A percentile compares a stretch with the other conserved stretches of the same genome.
These are phyloP conservation scores for Lepidostoma basale DNA, from an alignment of 1,140 invertebrate species.

Conservation along the genomic window DNA sequence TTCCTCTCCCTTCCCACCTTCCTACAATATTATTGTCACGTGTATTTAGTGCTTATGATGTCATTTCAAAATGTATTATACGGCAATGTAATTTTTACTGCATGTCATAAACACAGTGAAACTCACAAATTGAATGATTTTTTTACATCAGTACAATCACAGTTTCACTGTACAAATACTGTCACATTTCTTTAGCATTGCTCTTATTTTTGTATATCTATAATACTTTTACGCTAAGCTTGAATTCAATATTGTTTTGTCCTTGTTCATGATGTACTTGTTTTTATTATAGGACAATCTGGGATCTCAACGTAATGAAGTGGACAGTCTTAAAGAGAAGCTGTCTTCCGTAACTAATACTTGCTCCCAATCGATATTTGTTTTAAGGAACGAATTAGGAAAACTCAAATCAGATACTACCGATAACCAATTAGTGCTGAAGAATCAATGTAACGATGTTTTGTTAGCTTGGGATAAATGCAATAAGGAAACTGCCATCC, in stretches of 20 bases:
- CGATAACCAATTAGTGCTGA: conserved; percentile 60
- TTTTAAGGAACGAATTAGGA: conserved; percentile 66
- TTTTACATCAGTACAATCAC: too few relatives aligned
- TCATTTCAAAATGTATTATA: neutral
- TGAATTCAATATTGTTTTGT: too few relatives aligned
- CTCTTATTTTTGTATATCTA: too few relatives aligned
- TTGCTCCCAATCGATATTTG: conserved; percentile 61
- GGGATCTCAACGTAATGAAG: conserved; percentile 61
- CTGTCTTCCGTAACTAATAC: conserved; percentile 58
- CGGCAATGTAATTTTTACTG: too few relatives aligned
- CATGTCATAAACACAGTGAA: too few relatives aligned
- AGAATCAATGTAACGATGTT: conserved; percentile 62
- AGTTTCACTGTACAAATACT: too few relatives aligned
- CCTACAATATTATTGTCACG: neutral
- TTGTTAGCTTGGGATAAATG: conserved; percentile 61
- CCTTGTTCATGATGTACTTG: too few relatives aligned
- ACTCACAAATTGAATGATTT: too few relatives aligned
- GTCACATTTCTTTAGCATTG: too few relatives aligned
- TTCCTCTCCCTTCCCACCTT: neutral
- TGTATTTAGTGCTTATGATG: neutral
- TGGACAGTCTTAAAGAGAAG: conserved; percentile 60
- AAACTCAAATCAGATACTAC: conserved; percentile 61
- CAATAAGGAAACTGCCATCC: conserved; percentile 59
- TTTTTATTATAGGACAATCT: conserved; percentile 64
- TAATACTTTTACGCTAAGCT: too few relatives aligned